These are phyloP conservation scores for Trissoscelio sp. DNA, from an alignment of 2,888 invertebrate species.

Conservation along the genomic window DNA sequence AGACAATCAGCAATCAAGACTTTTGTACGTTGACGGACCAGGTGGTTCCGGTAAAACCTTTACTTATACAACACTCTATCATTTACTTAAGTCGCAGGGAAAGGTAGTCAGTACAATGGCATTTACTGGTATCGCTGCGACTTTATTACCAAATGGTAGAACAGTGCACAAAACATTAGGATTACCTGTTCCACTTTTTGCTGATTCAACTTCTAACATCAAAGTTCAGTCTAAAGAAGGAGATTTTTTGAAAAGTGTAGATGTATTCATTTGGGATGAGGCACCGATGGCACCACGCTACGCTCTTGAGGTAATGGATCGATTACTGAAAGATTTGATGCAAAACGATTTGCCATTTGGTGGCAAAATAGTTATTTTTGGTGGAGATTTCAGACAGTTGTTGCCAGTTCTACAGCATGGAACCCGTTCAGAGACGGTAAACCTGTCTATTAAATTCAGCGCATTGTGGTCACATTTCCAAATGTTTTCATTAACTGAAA, in stretches of 20 bases:
- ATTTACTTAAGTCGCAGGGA: background rate
- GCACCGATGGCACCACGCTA: background rate
- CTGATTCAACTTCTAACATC: slow-evolving; percentile 65
- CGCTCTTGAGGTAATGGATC: slow-evolving; percentile 46
- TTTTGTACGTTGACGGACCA: too few relatives aligned
- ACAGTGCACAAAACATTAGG: slow-evolving; percentile 79
- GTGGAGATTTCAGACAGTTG: too few relatives aligned
- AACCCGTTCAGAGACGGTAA: too few relatives aligned
- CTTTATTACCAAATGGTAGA: slow-evolving; percentile 71
- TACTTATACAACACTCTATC: background rate
- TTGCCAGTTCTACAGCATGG: too few relatives aligned
- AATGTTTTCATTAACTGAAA: background rate
- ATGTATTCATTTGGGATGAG: background rate
- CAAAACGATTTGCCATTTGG: slow-evolving; percentile 8
- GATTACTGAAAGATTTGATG: slow-evolving; percentile 69
- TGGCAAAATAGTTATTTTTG: too few relatives aligned
- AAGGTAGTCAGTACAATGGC: slow-evolving; percentile 70
- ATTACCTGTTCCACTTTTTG: slow-evolving; percentile 46
- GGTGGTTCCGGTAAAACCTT: too few relatives aligned
- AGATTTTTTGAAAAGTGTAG: slow-evolving; percentile 50
- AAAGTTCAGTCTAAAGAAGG: slow-evolving; percentile 68
- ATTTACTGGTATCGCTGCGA: slow-evolving; percentile 64
- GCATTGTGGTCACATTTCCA: too few relatives aligned
- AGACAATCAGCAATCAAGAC: too few relatives aligned
- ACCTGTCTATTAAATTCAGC: too few relatives aligned